Conservation (phyloP, 2,797 vertebrate species). For the Botia kubotai region DNA sequence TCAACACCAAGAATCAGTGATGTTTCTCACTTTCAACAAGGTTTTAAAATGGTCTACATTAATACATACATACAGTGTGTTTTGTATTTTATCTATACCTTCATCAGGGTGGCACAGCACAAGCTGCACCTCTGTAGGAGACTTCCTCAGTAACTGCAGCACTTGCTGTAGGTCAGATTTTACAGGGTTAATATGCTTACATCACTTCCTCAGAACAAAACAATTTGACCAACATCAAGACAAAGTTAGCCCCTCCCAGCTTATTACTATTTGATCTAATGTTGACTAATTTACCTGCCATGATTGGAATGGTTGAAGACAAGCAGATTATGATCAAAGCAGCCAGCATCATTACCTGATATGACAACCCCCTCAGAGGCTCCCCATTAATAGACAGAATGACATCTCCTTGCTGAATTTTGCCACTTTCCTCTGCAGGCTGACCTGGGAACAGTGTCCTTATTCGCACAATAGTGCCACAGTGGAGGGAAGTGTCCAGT, state of each 20-base stretch:
- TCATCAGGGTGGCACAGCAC: conserved; percentile 81
- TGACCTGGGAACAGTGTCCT: conserved; percentile 88
- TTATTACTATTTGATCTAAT: neutral
- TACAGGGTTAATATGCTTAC: neutral
- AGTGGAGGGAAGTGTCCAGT: conserved; percentile 67
- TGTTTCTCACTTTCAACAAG: neutral
- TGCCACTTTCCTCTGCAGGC: conserved; percentile 83
- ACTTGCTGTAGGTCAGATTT: conserved; percentile 77
- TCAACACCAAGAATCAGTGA: neutral
- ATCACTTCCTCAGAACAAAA: neutral
- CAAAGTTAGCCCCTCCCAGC: neutral
- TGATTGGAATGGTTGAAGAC: neutral
- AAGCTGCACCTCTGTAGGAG: conserved; percentile 81
- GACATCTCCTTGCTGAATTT: conserved; percentile 84
- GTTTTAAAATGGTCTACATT: neutral
- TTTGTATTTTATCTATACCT: conserved; percentile 61
- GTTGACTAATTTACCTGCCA: neutral
- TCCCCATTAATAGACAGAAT: conserved; percentile 87
- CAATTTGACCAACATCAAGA: neutral
- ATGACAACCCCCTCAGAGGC: conserved; percentile 80
- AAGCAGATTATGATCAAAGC: neutral
- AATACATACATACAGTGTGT: neutral
- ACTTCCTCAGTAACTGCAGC: conserved; percentile 81
- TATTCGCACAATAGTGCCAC: conserved; percentile 79
- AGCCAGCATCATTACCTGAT: conserved; percentile 76